Base-by-base conservation (phyloP, 2,797 vertebrate genomes). In the Sebastiscus albofasciatus region DNA sequence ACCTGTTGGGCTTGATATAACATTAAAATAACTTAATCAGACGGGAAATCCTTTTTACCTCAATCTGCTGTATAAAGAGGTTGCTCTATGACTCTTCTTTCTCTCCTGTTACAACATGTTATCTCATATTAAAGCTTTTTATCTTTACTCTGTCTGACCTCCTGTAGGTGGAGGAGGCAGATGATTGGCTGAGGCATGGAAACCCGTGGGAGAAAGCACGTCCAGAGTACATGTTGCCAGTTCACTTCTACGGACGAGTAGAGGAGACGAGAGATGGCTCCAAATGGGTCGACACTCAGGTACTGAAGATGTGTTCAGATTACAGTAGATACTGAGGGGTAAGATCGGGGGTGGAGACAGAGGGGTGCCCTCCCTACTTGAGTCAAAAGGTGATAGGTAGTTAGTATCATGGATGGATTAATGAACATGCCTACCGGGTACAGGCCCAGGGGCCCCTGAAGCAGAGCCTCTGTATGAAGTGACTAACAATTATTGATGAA, bases 191-290 rank as follows among this genome's bases (percentile, higher is more conserved):
- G 77, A 93, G 98, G 76, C 95, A 99, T 0, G 98, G 98, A 24
- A 99, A 99, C 88, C 98, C 98, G 1, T 99, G 98, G 98, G 98
- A 99, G 93, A 99, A 99, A 72, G 96, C 98, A 2, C 97, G 98
- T 0, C 98, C 98, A 0, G 98, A 99, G 84, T 99, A 97, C 94
- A 99, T 98, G 97, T 84, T 99, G 79, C 98, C 98, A 0, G 97
- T 99, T 56, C 98, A 99, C 92, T 99, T 97, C 94, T 99, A 99
- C 0, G 98, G 98, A n/a, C 94, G 87, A 2, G 97, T 99, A 7
- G 97, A 97, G 72, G 92, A 97, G 77, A 92, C 96, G 0, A 89
- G 82, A 20, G 73, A 93, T 0, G 97, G 97, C 0, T 61, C 95
- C 78, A 98, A 96, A 88, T 99, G 98, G 98, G 88, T 98, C 0